A percentile compares a stretch with the other conserved stretches of the same genome.
Conservation (phyloP, 1,140 invertebrate genomes). For the Arion vulgaris region DNA sequence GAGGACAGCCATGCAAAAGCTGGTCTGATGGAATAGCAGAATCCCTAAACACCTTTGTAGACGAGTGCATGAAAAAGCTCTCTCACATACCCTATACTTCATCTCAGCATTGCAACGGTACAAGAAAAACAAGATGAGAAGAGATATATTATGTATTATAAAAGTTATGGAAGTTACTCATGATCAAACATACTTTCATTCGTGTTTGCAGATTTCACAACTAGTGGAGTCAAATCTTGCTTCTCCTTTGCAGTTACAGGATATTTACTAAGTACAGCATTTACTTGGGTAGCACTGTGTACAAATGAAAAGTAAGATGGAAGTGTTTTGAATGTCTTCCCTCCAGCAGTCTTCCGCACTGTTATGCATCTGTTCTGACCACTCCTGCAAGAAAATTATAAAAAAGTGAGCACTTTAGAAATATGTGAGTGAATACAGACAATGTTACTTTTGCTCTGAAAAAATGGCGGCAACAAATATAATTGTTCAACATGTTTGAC, state of each 20-base stretch:
- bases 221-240: background rate
- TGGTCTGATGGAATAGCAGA: too few species aligned
- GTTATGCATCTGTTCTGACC: constrained; percentile 36
- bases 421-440: background rate
- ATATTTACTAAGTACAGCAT: constrained; percentile 17
- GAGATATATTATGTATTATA: too few species aligned
- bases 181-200: constrained; percentile 22
- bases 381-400: constrained; percentile 33
- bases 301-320: constrained; percentile 10
- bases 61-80: too few species aligned
- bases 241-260: constrained; percentile 33
- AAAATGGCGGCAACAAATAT: too few species aligned
- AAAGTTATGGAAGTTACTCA: too few species aligned
- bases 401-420: background rate
- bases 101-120: too few species aligned
- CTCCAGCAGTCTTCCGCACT: constrained; percentile 29
- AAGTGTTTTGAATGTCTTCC: background rate
- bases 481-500: too few species aligned
- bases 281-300: constrained; percentile 15
- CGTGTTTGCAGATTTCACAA: background rate
- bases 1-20: too few species aligned
- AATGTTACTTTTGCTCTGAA: too few species aligned
- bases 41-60: too few species aligned
- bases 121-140: too few species aligned
- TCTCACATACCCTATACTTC: too few species aligned